Evolutionary conservation across 92 coral and sea anemone species (phyloP).

Genomic region (Porites cylindrica): DNA sequence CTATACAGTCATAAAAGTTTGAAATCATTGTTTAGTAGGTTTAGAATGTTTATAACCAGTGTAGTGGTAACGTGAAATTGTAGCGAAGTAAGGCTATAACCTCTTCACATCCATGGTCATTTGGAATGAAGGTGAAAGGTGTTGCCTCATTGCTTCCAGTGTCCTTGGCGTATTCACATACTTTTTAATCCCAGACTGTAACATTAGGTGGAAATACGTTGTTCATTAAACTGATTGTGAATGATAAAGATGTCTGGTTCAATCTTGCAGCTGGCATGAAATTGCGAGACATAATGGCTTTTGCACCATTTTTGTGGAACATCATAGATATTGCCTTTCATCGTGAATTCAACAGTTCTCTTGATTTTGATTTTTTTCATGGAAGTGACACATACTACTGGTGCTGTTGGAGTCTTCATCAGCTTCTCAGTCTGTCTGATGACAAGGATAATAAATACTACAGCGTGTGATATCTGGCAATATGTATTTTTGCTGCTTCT

Average conservation of each 20-base stretch:
- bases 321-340: background rate
- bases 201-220: slow-evolving; percentile 42
- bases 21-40: slow-evolving; percentile 18
- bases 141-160: slow-evolving; percentile 35
- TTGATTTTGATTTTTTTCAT: no score
- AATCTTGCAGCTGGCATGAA: background rate
- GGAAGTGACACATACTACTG: background rate
- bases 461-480: background rate
- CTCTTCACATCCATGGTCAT: slow-evolving; percentile 15
- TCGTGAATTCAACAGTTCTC: background rate
- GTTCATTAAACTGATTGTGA: slow-evolving; percentile 58
- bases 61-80: background rate
- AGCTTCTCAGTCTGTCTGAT: background rate
- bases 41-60: slow-evolving; percentile 31
- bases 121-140: slow-evolving; percentile 35
- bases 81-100: slow-evolving; percentile 7
- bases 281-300: background rate
- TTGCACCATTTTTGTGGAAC: background rate
- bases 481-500: background rate
- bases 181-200: slow-evolving; percentile 51
- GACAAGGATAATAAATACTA: background rate
- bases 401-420: background rate
- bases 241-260: slow-evolving; percentile 20
- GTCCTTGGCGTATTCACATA: slow-evolving; percentile 45
- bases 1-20: slow-evolving; percentile 24